phyloP scores from a whole-genome alignment of 2,888 invertebrate genomes.

The Pachymerium ferrugineum region DNA sequence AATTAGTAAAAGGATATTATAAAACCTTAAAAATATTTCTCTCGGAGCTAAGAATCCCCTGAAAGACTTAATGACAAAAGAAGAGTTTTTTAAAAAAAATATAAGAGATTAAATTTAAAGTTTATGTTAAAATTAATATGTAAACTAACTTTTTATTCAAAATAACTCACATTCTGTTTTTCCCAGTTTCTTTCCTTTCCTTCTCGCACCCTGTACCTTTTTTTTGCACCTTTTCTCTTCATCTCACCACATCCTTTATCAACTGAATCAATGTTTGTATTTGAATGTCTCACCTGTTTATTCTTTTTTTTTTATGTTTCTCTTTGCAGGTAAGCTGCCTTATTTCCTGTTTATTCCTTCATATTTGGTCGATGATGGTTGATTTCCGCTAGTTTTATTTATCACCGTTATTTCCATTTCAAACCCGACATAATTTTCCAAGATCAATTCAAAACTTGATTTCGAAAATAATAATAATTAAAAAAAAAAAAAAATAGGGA shows the following conservation, averaged over 20 bases:
- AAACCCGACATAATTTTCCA: background rate
- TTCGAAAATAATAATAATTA: background rate
- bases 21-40: too few species aligned
- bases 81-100: too few species aligned
- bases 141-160: too few species aligned
- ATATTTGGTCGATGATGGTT: constrained; percentile 27
- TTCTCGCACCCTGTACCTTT: background rate
- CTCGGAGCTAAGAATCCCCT: too few species aligned
- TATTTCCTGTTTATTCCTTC: constrained; percentile 23
- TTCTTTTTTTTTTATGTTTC: background rate
- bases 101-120: too few species aligned
- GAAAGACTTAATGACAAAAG: too few species aligned
- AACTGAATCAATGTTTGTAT: background rate
- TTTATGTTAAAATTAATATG: too few species aligned
- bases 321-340: constrained; percentile 21
- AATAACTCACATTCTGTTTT: too few species aligned
- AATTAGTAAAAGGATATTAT: too few species aligned
- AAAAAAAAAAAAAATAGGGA: background rate
- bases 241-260: background rate
- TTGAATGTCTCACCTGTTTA: constrained; percentile 2
- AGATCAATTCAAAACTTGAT: background rate
- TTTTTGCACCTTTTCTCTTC: background rate
- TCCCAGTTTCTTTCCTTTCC: too few species aligned
- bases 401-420: background rate
- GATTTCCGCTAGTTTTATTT: constrained; percentile 14